Percentiles rank a stretch among this genome's conserved stretches.
phyloP scores from a whole-genome alignment of 2,888 invertebrate species.

The Clostera curtula region DNA sequence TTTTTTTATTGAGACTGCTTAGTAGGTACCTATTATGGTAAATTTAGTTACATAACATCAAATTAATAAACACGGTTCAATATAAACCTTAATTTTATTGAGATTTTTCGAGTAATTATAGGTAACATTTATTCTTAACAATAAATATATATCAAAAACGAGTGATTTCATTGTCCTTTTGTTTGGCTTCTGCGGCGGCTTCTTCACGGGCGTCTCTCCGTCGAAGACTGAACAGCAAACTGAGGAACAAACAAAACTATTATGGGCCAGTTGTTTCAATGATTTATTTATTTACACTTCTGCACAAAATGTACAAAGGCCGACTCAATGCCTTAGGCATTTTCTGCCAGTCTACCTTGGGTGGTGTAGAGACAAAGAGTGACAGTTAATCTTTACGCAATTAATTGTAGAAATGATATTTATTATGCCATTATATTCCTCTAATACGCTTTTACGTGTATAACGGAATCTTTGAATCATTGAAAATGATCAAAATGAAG shows the following conservation, averaged over 20 bases:
- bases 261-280: background rate
- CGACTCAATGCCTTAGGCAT: too few relatives aligned
- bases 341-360: too few relatives aligned
- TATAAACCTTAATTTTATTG: constrained; percentile 65
- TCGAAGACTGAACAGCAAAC: constrained; percentile 44
- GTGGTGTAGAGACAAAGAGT: too few relatives aligned
- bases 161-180: constrained; percentile 58
- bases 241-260: constrained; percentile 25
- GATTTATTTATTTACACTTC: too few relatives aligned
- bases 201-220: constrained; percentile 32
- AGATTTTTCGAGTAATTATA: constrained; percentile 52
- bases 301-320: too few relatives aligned
- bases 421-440: too few relatives aligned
- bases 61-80: constrained; percentile 26
- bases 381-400: too few relatives aligned
- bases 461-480: too few relatives aligned
- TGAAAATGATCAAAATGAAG: too few relatives aligned
- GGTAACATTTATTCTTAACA: constrained; percentile 36
- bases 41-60: background rate
- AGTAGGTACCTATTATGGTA: too few relatives aligned
- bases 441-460: too few relatives aligned
- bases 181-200: constrained; percentile 27
- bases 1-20: background rate
- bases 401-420: too few relatives aligned
- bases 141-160: constrained; percentile 52